Conservation (phyloP, 1,140 invertebrate genomes). For the Musca vetustissima region DNA sequence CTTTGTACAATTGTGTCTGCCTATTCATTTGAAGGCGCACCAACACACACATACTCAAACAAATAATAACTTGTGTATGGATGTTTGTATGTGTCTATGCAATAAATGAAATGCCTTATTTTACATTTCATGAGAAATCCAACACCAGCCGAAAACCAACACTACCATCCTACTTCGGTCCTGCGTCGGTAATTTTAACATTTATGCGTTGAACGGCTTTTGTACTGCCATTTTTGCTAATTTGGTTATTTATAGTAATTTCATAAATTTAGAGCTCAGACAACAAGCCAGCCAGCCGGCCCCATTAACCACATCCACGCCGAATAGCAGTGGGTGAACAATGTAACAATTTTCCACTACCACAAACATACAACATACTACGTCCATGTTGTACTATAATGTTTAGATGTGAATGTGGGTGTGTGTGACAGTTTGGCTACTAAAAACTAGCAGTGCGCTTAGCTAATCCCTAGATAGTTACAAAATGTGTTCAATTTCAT, state of each 20-base stretch:
- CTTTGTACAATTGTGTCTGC: conserved; percentile 11
- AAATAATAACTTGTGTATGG: too few species aligned
- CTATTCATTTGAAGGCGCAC: neutral
- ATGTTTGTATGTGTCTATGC: too few species aligned
- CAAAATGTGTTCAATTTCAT: conserved; percentile 27
- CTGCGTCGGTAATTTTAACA: too few species aligned
- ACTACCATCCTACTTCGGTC: too few species aligned
- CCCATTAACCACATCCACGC: too few species aligned
- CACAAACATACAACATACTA: too few species aligned
- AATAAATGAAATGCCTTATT: too few species aligned
- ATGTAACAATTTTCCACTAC: too few species aligned
- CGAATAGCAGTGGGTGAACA: too few species aligned
- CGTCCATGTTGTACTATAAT: too few species aligned
- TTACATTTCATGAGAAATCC: conserved; percentile 19
- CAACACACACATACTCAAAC: too few species aligned
- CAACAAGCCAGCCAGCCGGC: too few species aligned
- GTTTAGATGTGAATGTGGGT: conserved; percentile 1
- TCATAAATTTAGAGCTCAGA: conserved; percentile 54
- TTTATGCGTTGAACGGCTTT: neutral
- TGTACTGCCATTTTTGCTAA: conserved; percentile 19
- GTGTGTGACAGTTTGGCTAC: conserved; percentile 27
- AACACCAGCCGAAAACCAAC: conserved; percentile 12
- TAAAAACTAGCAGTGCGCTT: conserved; percentile 46
- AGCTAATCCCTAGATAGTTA: conserved; percentile 24
- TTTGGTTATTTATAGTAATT: conserved; percentile 51